Base-by-base conservation (phyloP, 2,888 invertebrate genomes). In the Tinea trinotella region DNA sequence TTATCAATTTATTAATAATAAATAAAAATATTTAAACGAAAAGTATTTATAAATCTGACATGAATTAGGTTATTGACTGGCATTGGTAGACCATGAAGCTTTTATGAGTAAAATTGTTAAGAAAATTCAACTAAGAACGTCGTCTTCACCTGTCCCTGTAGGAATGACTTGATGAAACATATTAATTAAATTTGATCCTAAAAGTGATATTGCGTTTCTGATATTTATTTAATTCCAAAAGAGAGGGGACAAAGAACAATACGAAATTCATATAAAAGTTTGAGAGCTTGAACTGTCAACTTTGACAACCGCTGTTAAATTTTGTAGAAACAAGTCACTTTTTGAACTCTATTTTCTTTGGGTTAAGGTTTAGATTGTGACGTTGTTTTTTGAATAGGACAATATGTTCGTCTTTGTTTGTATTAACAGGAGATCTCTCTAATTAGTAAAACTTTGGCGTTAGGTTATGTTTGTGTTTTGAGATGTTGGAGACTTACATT, bases 371-470 rank as follows among this genome's bases (percentile, higher is more conserved):
- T 30, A 30, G n/a, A 30, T 2, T 7, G 7, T 4, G 3, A 7
- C 7, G 7, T n/a, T 1, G n/a, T 10, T 30, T 10, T 30, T 30
- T 5, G 13, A 17, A 40, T 2, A 17, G 40, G 2, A 40, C 40
- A 40, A 40, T 40, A 40, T 40, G 40, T 40, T 17, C 40, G 5
- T 17, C 48, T 48, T 48, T 48, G 20, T 48, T 48, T 48, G 48
- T 48, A 19, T 48, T 48, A 48, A 20, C 48, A 20, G n/a, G 3
- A 20, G 20, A 48, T 48, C 48, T 20, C 20, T 20, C 18, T 48
- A 48, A 48, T 48, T 48, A 48, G 48, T 17, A 48, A 48, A 48
- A 48, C 48, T 48, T 48, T 7, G n/a, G 17, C 48, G 48, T 48
- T 18, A 48, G 20, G 48, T 20, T 18, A 17, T 17, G 40, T 40